Evolutionary conservation across 2,113 vertebrate species (phyloP).

Genomic region (Junco hyemalis): DNA sequence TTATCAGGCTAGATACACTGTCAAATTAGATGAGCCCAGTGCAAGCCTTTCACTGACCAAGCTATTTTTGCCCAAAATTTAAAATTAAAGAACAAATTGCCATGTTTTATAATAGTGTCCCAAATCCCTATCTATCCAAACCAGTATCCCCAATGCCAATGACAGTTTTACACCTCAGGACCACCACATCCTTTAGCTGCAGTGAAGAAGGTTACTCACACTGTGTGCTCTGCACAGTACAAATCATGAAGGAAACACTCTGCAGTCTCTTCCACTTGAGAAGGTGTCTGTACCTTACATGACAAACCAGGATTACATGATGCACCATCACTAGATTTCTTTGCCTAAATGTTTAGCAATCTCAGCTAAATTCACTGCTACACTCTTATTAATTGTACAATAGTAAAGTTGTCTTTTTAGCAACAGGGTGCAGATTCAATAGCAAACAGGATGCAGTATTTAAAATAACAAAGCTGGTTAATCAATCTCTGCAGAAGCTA

Average conservation of each 20-base stretch:
- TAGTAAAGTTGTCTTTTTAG: neutral
- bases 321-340: neutral
- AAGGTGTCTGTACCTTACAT: neutral
- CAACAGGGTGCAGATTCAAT: neutral
- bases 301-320: neutral
- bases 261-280: neutral
- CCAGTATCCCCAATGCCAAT: neutral
- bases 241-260: neutral
- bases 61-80: neutral
- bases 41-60: neutral
- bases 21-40: neutral
- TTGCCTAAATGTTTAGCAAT: neutral
- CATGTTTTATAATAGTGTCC: neutral
- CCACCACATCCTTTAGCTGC: neutral
- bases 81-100: neutral
- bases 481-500: neutral
- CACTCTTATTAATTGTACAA: neutral
- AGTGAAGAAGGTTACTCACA: neutral
- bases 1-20: neutral
- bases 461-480: neutral
- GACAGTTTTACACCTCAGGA: neutral
- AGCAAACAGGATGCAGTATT: neutral
- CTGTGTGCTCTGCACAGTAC: neutral
- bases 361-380: neutral
- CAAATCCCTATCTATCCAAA: neutral